These are phyloP conservation scores for Arenaria interpres DNA, from an alignment of 2,113 vertebrate species.

Conservation along the genomic window DNA sequence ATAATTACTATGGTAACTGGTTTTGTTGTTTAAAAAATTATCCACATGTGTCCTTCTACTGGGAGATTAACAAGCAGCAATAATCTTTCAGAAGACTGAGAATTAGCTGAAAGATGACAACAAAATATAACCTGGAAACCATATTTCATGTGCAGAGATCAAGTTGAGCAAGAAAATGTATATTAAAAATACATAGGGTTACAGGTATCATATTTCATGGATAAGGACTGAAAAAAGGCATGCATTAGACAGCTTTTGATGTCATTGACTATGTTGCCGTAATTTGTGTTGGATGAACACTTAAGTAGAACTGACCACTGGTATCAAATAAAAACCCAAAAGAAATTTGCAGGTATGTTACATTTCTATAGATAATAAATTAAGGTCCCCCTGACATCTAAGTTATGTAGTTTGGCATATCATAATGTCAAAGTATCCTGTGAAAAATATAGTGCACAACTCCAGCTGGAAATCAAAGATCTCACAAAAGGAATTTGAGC, in stretches of 20 bases:
- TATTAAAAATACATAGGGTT: not conserved
- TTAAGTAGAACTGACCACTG: not conserved
- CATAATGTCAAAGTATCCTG: not conserved
- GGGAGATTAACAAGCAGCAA: constrained; percentile 1
- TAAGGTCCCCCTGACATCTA: not conserved
- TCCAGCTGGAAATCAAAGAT: not conserved
- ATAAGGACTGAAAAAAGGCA: not conserved
- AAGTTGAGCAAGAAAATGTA: not conserved
- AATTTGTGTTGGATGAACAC: not conserved
- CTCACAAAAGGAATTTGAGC: not conserved
- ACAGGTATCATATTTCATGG: not conserved
- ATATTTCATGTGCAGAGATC: not conserved
- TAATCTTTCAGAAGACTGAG: constrained; percentile 11
- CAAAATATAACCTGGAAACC: not conserved
- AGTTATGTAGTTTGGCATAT: not conserved
- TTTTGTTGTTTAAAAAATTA: constrained; percentile 20
- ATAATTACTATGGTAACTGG: not conserved
- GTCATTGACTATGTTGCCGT: not conserved
- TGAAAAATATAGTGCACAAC: not conserved
- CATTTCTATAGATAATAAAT: not conserved
- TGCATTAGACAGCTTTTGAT: not conserved
- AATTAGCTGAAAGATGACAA: constrained; percentile 24
- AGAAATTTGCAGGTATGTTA: not conserved
- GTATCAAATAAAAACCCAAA: not conserved
- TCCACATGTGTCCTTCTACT: not conserved